Percentiles rank a stretch among this genome's conserved stretches.
phyloP scores from a whole-genome alignment of 2,797 vertebrate species.

The Scomberomorus guttatus region DNA sequence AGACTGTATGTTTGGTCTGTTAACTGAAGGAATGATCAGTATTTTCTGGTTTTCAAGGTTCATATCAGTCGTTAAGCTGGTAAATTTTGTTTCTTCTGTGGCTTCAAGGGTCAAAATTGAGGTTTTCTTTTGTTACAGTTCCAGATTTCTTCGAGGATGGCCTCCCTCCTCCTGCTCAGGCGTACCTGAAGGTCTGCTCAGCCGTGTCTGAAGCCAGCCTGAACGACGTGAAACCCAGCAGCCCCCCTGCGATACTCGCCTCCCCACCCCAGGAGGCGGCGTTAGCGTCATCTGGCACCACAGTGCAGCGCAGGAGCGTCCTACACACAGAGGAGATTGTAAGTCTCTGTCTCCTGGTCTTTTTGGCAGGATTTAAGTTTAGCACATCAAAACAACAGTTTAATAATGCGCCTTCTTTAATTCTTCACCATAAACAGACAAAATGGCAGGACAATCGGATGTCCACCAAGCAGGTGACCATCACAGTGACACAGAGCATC shows the following conservation, averaged over 20 bases:
- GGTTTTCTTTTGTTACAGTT: constrained; percentile 46
- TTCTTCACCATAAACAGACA: constrained; percentile 67
- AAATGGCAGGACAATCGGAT: constrained; percentile 89
- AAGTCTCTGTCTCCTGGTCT: constrained; percentile 40
- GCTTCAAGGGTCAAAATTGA: not conserved
- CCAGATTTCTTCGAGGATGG: constrained; percentile 86
- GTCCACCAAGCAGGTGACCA: constrained; percentile 89
- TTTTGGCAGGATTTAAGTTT: not conserved
- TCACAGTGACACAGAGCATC: constrained; percentile 88
- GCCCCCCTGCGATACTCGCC: constrained; percentile 49
- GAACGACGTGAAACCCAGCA: constrained; percentile 69
- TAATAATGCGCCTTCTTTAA: not conserved
- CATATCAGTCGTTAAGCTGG: too few species aligned
- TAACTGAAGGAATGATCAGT: too few species aligned
- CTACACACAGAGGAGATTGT: constrained; percentile 86
- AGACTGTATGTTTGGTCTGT: not conserved
- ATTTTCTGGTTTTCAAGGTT: too few species aligned
- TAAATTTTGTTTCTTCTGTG: too few species aligned
- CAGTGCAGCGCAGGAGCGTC: constrained; percentile 84
- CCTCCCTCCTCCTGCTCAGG: constrained; percentile 85
- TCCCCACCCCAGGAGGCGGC: constrained; percentile 63
- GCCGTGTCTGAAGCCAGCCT: constrained; percentile 80
- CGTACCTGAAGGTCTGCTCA: constrained; percentile 86
- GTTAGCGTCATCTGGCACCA: constrained; percentile 74
- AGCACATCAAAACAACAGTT: not conserved